Conservation (phyloP, 2,888 invertebrate genomes). For the Aspidiotus destructor region DNA sequence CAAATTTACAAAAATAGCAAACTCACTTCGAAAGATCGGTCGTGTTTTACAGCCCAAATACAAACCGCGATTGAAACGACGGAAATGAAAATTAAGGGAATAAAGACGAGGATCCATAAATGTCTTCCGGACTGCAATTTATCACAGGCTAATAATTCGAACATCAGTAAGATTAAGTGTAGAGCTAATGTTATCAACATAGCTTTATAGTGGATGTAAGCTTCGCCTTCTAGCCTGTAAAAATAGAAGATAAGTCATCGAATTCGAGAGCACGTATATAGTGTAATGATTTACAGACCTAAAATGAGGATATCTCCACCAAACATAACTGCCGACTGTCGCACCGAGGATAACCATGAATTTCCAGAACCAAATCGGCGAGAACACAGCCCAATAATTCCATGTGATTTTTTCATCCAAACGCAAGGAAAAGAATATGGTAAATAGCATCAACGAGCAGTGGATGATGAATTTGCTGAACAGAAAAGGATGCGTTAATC, state of each 20-base stretch:
- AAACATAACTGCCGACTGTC: constrained; percentile 82
- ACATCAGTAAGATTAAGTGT: constrained; percentile 89
- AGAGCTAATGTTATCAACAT: constrained; percentile 93
- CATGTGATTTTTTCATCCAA: constrained; percentile 80
- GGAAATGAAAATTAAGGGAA: constrained; percentile 91
- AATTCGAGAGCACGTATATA: not conserved
- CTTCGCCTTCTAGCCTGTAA: constrained; percentile 80
- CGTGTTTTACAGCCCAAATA: constrained; percentile 98
- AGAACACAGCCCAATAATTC: constrained; percentile 93
- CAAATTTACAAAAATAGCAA: not conserved
- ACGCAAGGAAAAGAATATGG: constrained; percentile 77
- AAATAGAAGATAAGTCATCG: constrained; percentile 7
- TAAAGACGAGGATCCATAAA: constrained; percentile 84
- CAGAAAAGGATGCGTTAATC: constrained; percentile 39
- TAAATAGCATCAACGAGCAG: constrained; percentile 82
- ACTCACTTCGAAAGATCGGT: constrained; percentile 85
- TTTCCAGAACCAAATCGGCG: constrained; percentile 98
- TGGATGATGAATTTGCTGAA: constrained; percentile 95
- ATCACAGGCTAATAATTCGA: constrained; percentile 91
- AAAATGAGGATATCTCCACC: constrained; percentile 94
- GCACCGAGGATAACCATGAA: constrained; percentile 82
- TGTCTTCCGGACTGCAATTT: constrained; percentile 79
- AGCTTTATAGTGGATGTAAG: constrained; percentile 94
- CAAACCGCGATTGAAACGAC: constrained; percentile 93
- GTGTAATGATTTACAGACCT: constrained; percentile 48